Percentiles rank a stretch among this genome's conserved stretches.
phyloP scores from a whole-genome alignment of 2,113 vertebrate genomes.

The Podocnemis expansa region DNA sequence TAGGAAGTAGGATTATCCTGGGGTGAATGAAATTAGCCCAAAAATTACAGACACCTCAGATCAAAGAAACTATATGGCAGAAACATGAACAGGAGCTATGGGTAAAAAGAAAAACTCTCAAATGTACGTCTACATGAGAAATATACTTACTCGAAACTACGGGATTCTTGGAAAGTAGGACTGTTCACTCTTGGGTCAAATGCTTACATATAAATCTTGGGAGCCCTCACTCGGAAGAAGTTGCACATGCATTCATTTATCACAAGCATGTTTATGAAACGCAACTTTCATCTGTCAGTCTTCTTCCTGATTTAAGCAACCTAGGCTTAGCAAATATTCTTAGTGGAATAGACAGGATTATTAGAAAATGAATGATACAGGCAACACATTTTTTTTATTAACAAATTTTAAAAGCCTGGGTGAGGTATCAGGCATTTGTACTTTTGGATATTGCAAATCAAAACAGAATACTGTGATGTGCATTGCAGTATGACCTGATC shows the following conservation, averaged over 20 bases:
- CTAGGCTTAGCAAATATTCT: conserved; percentile 18
- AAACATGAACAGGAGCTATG: not conserved
- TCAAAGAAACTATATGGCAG: not conserved
- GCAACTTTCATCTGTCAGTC: not conserved
- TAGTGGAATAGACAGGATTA: conserved; percentile 17
- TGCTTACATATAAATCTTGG: conserved; percentile 36
- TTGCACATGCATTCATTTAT: conserved; percentile 12
- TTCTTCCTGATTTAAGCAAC: not conserved
- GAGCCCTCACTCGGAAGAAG: not conserved
- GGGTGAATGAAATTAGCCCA: not conserved
- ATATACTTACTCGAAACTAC: not conserved
- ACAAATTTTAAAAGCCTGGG: conserved; percentile 38
- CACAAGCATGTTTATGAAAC: not conserved
- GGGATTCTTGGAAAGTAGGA: not conserved
- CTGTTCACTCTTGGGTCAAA: conserved; percentile 29
- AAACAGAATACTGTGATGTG: not conserved
- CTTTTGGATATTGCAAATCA: not conserved
- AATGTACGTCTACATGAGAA: not conserved
- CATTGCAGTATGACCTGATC: too few relatives aligned
- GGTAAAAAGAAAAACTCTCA: not conserved
- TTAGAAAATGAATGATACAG: not conserved
- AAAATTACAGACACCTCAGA: not conserved
- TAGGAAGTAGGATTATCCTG: not conserved
- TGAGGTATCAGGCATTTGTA: not conserved
- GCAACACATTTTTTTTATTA: conserved; percentile 6